phyloP scores from a whole-genome alignment of 35 echinoderm and acorn worm species.

The Lytechinus variegatus region DNA sequence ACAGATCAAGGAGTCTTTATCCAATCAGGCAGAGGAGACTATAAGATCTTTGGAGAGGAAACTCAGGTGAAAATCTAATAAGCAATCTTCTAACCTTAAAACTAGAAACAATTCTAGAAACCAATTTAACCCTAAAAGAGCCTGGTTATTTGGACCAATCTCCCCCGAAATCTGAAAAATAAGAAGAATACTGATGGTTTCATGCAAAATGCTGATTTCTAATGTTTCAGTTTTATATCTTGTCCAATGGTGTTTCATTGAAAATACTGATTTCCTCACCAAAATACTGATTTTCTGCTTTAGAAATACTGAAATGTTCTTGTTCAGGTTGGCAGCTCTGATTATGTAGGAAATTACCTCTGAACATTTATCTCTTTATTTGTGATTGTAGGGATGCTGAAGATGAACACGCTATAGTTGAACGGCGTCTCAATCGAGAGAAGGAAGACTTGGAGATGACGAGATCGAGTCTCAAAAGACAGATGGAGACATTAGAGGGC shows the following conservation, averaged over 20 bases:
- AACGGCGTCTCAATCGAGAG: conserved; percentile 58
- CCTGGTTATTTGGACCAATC: too few relatives aligned
- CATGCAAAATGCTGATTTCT: too few relatives aligned
- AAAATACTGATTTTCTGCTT: too few relatives aligned
- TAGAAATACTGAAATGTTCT: too few relatives aligned
- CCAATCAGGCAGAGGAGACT: conserved; percentile 27
- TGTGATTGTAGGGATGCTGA: conserved; percentile 57
- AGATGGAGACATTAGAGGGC: conserved; percentile 47
- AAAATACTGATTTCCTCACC: too few relatives aligned
- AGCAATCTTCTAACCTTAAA: neutral
- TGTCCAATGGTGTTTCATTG: too few relatives aligned
- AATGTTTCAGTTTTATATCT: too few relatives aligned
- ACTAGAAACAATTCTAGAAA: neutral
- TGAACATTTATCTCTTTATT: neutral
- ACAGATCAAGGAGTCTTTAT: conserved; percentile 30
- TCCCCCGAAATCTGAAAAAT: too few relatives aligned
- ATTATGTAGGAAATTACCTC: too few relatives aligned
- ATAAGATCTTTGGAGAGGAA: conserved; percentile 53
- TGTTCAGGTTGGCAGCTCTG: too few relatives aligned
- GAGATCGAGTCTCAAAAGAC: conserved; percentile 30
- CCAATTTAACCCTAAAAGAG: too few relatives aligned
- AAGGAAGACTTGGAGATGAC: conserved; percentile 61
- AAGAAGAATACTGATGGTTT: too few relatives aligned
- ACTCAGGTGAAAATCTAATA: conserved; percentile 12
- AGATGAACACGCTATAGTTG: conserved; percentile 50